phyloP scores from a whole-genome alignment of 1,140 invertebrate genomes.

The Drosophila funebris region DNA sequence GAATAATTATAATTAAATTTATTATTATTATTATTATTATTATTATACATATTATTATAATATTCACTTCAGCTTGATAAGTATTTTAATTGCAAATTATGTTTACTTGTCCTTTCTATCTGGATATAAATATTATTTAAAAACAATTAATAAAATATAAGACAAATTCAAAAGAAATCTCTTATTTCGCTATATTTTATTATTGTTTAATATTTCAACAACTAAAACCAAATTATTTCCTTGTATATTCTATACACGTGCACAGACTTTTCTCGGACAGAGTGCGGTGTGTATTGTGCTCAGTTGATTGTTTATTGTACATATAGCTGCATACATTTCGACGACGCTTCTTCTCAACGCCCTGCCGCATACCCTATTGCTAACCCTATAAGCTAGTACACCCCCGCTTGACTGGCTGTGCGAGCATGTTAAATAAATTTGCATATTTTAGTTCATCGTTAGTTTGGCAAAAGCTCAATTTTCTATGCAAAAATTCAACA shows the following conservation, averaged over 20 bases:
- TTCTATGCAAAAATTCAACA: conserved; percentile 73
- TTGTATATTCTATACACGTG: not conserved
- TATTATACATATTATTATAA: no score
- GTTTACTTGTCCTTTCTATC: no score
- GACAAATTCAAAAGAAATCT: no score
- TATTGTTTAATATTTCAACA: no score
- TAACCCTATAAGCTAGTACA: conserved; percentile 21
- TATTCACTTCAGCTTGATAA: no score
- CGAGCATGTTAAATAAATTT: conserved; percentile 76
- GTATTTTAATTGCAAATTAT: no score
- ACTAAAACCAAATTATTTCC: no score
- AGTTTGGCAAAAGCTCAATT: conserved; percentile 79
- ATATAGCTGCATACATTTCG: conserved; percentile 46
- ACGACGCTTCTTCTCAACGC: not conserved
- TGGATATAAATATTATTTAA: no score
- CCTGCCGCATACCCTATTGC: not conserved
- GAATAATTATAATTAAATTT: no score
- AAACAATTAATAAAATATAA: no score
- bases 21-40: no score
- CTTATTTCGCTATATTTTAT: no score
- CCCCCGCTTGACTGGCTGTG: conserved; percentile 1
- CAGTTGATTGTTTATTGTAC: conserved; percentile 59
- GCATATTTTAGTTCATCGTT: conserved; percentile 79
- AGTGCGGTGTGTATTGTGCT: conserved; percentile 30
- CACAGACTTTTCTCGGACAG: not conserved